A percentile compares a stretch with the other conserved stretches of the same genome.
These are phyloP conservation scores for Leptinotarsa tumamoca DNA, from an alignment of 2,888 invertebrate genomes.

Conservation along the genomic window DNA sequence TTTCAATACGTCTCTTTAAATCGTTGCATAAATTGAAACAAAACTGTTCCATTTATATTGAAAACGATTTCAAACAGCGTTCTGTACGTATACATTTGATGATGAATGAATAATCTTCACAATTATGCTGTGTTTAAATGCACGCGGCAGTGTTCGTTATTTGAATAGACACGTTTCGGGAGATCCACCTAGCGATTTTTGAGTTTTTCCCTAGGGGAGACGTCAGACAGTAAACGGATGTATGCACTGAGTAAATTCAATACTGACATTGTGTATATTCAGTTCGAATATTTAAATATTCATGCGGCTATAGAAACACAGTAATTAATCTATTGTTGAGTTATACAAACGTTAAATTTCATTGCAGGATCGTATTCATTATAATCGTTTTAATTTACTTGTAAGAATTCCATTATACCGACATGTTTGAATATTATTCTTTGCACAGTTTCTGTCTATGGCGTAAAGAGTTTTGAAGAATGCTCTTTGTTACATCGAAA, in stretches of 20 bases:
- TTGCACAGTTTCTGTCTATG: constrained; percentile 37
- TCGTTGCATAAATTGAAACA: constrained; percentile 11
- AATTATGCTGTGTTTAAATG: constrained; percentile 40
- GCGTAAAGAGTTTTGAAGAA: constrained; percentile 16
- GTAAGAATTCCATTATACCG: constrained; percentile 60
- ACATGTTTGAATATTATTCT: constrained; percentile 40
- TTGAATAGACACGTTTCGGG: constrained; percentile 44
- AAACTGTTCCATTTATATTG: background rate
- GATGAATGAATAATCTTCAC: constrained; percentile 37
- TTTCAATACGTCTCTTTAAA: background rate
- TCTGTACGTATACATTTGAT: constrained; percentile 29
- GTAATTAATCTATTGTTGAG: constrained; percentile 68
- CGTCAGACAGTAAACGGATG: constrained; percentile 52
- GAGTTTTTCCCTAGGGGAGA: constrained; percentile 50
- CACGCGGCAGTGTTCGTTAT: constrained; percentile 32
- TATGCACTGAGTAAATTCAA: constrained; percentile 62
- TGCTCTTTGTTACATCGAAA: constrained; percentile 27
- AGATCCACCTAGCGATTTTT: constrained; percentile 54
- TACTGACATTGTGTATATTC: constrained; percentile 65
- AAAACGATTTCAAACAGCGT: constrained; percentile 16
- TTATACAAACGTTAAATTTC: constrained; percentile 66
- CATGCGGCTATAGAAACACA: constrained; percentile 65
- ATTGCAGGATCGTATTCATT: constrained; percentile 66
- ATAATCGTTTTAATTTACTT: constrained; percentile 68
- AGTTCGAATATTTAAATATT: constrained; percentile 65